phyloP scores from a whole-genome alignment of 2,113 vertebrate genomes.

The Orientallactaga bullata region DNA sequence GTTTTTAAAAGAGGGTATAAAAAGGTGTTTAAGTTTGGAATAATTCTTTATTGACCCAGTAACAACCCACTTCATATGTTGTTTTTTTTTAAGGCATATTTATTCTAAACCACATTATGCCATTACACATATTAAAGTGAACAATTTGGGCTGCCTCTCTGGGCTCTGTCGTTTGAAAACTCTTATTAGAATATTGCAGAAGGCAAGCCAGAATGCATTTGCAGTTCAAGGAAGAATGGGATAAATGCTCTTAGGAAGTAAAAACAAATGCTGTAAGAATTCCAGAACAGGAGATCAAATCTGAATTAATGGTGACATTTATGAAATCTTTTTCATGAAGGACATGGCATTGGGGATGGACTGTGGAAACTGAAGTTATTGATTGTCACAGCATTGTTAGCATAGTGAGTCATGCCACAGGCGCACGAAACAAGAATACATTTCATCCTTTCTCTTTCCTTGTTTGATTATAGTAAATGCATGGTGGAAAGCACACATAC shows the following conservation, averaged over 20 bases:
- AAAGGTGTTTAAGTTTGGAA: neutral
- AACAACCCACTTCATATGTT: neutral
- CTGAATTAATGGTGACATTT: neutral
- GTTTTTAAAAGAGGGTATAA: neutral
- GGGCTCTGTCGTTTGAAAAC: neutral
- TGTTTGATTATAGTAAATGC: neutral
- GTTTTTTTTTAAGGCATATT: neutral
- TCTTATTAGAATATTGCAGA: neutral
- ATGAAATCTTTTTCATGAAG: neutral
- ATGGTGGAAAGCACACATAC: neutral
- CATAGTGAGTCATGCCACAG: neutral
- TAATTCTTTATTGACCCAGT: neutral
- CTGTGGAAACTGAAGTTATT: neutral
- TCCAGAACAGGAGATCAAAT: slow-evolving; percentile 21
- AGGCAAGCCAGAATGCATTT: neutral
- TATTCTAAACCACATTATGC: slow-evolving; percentile 9
- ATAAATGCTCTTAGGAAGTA: neutral
- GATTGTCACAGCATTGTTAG: neutral
- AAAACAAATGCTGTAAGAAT: neutral
- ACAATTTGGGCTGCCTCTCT: neutral
- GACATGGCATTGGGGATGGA: neutral
- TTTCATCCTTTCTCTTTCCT: neutral
- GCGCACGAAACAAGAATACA: neutral
- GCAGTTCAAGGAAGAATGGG: neutral
- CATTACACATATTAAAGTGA: neutral